Percentiles rank a stretch among this genome's conserved stretches.
Conservation (phyloP, 2,113 vertebrate species). For the Ailurus styani region DNA sequence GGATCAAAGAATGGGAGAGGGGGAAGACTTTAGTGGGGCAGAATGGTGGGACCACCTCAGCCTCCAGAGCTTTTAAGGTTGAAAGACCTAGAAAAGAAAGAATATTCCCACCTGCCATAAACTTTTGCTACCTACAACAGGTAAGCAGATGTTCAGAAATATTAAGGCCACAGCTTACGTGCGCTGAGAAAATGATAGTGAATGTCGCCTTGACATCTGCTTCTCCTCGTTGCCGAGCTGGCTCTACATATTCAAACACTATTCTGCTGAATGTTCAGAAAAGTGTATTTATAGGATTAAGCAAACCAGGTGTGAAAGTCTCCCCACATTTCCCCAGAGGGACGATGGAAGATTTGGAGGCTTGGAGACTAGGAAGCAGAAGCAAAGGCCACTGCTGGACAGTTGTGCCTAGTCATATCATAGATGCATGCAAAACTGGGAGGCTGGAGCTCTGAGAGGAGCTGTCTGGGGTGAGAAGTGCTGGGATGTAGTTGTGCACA, state of each 20-base stretch:
- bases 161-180: neutral
- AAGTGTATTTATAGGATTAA: neutral
- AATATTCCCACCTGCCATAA: neutral
- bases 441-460: neutral
- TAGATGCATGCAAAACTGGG: neutral
- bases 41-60: neutral
- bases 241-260: neutral
- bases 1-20: neutral
- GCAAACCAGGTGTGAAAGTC: neutral
- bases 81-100: neutral
- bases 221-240: neutral
- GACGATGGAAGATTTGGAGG: neutral
- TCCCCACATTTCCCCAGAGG: neutral
- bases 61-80: neutral
- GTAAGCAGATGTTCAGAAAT: neutral
- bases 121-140: neutral
- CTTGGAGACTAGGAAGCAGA: neutral
- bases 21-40: neutral
- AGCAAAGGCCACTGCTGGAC: neutral
- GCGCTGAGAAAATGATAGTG: neutral
- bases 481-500: accelerated
- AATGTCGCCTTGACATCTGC: neutral
- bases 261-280: neutral
- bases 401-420: neutral
- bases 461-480: neutral